Evolutionary conservation across 1,140 invertebrate species (phyloP), one percentile per base, ranked within the genome.

Genomic region (Brachionus paranguensis): DNA sequence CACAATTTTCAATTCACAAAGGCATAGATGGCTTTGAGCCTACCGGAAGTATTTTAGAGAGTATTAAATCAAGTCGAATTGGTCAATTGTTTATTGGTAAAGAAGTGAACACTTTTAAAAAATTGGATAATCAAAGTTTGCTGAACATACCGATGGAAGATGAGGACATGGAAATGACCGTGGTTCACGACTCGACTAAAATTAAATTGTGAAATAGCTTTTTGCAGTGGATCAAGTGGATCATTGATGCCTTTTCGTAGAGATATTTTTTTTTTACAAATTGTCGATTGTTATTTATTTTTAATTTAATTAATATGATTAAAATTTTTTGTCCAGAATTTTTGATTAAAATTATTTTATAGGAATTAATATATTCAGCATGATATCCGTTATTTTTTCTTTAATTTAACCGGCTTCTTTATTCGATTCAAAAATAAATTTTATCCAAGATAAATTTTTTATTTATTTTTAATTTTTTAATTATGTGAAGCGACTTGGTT

Each of bases 1-100:
- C 33, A 12, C 50, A 81, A 64, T 43, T 81, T 64, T 81, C 60
- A 53, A 47, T 83, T 37, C 81, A 83, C 47, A 53, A 65, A 47
- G 81, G 81, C 11, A 53, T 83, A 3, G 81, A 83, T 53, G 81
- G 60, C 17, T 68, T 83, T 70, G 81, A 83, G 37, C 60, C 81
- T 3, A 70, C 29, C 20, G 81, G 81, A 11, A 68, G 60, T 37
- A 68, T 83, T 33, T 68, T 83, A 29, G 60, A 68, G 11, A 83
- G 81, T 33, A 45, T 83, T 24, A 81, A 81, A 29, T 81, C 78
- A 14, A 81, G 37, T 64, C 20, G 78, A 45, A 60, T 81, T 12
- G 78, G 78, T 20, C 78, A 81, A 68, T 81, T 43, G 45, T 64
- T 81, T 10, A 14, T 41, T 17, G 76, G 76, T 20, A 68, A 81